A percentile compares a stretch with the other conserved stretches of the same genome.
Evolutionary conservation across 2,797 vertebrate genomes (phyloP).

Genomic region (Bryconaethiops microstoma): DNA sequence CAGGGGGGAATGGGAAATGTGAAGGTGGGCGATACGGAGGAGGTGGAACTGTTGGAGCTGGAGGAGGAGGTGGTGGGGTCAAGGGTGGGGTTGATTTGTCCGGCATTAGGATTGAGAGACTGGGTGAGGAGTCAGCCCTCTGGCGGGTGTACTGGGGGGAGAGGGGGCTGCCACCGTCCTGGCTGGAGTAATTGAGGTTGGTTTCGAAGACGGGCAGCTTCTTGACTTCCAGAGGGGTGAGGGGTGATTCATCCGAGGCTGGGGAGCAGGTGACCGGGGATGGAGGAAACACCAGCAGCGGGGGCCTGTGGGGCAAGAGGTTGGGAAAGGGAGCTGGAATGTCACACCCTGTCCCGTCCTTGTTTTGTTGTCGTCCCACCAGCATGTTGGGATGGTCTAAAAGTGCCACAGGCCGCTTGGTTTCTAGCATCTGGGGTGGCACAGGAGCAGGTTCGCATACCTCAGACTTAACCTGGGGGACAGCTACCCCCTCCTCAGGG

Average conservation of each 20-base stretch:
- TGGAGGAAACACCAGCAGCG: conserved; percentile 94
- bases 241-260: conserved; percentile 94
- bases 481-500: conserved; percentile 76
- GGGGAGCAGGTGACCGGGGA: conserved; percentile 93
- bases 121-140: conserved; percentile 87
- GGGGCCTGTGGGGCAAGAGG: conserved; percentile 91
- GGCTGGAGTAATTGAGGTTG: conserved; percentile 88
- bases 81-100: conserved; percentile 86
- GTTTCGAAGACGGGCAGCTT: conserved; percentile 95
- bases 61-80: conserved; percentile 78
- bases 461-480: conserved; percentile 70
- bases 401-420: conserved; percentile 67
- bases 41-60: conserved; percentile 72
- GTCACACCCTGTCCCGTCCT: conserved; percentile 80
- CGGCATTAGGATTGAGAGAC: conserved; percentile 80
- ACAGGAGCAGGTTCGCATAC: conserved; percentile 65
- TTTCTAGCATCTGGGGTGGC: conserved; percentile 75
- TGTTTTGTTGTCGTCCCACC: conserved; percentile 61
- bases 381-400: conserved; percentile 55
- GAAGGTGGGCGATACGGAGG: conserved; percentile 83
- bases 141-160: conserved; percentile 87
- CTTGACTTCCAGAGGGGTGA: conserved; percentile 95
- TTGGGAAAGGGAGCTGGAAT: conserved; percentile 97
- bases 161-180: conserved; percentile 83
- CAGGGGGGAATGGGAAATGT: conserved; percentile 88